Evolutionary conservation across 2,888 invertebrate species (phyloP), one percentile per base, ranked within the genome.

Genomic region (Aplocera efformata): DNA sequence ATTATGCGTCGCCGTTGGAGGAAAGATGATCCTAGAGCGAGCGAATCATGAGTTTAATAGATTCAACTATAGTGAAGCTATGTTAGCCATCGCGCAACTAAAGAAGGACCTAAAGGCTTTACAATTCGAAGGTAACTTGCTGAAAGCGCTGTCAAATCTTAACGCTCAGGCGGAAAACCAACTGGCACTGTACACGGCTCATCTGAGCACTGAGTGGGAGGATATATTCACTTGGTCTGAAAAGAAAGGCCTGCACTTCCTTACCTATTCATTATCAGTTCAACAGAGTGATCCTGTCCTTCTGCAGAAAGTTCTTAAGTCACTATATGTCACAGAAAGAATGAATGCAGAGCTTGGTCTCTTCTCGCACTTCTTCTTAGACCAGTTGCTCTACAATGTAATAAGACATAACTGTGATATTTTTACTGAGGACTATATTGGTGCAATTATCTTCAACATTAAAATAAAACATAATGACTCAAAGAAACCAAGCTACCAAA

Each of bases 141-240:
- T 49, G 1, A 72, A 72, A 48, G 84, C 81, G 1, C 42, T 86
- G 10, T 38, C 45, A 0, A 79, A 76, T 30, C 53, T 88, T 0
- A 67, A 63, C 34, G 67, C 70, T 6, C 79, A 83, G 42, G 69
- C 77, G 22, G 82, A 86, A 49, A 84, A 77, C 35, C 85, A 85
- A 53, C 47, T 83, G 1, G 74, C 84, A 0, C 52, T 86, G 7
- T 86, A 80, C 40, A 65, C 67, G 10, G 83, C 86, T 1, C 77
- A 84, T 28, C 50, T 86, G n/a, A 84, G 84, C 45, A 56, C 72
- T 11, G 85, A 88, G 60, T 86, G 85, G 86, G 83, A 86, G 39
- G 79, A 81, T 21, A 73, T 86, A 9, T 88, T 88, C 39, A 67
- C 68, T 21, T 88, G 86, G 86, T 69, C 74, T 0, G 79, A 83